Base-by-base conservation (phyloP, 2,888 invertebrate genomes). In the Andrena haemorrhoa region DNA sequence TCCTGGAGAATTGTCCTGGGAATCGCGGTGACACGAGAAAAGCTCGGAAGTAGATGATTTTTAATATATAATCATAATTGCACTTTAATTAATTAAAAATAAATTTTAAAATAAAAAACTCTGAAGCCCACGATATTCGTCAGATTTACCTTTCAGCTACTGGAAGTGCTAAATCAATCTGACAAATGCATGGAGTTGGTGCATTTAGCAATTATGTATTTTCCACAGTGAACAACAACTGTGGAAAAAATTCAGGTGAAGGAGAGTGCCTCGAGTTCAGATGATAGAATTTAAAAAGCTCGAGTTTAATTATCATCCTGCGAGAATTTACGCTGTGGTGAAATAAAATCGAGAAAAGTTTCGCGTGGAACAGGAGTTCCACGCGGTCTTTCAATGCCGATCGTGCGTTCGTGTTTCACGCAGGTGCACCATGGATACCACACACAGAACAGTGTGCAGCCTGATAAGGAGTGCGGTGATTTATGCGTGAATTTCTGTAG, bases 401-500 rank as follows among this genome's bases (percentile, higher is more conserved):
- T 74, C 78, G 74, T 16, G 70, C 49, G 41, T 61, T 82, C 74
- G 78, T 74, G 61, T 78, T 73, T 49, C 75, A 56, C 56, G 71
- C 84, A 84, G 79, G 84, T 84, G 84, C 68, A 75, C 61, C 65
- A 58, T 53, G 75, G 69, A 69, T 77, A 78, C 71, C 78, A 53
- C 72, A 53, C 61, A 49, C 65, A 35, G n/a, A 53, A 56, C 71
- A 58, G 35, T 80, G 71, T 77, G 23, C 56, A 71, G 41, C 70
- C 73, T 69, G 84, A 85, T 85, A 85, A 85, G 79, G 76, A 64
- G 74, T 23, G 61, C 29, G 3, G 68, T 82, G 79, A 85, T 85
- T 85, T 85, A 84, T 84, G 79, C 72, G 76, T 61, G 71, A 85
- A 85, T 84, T 85, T 81, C 75, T 76, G 49, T 70, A 20, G 35